A percentile compares a stretch with the other conserved stretches of the same genome.
Evolutionary conservation across 2,888 invertebrate genomes (phyloP).

Genomic region (Ecdyonurus torrentis): DNA sequence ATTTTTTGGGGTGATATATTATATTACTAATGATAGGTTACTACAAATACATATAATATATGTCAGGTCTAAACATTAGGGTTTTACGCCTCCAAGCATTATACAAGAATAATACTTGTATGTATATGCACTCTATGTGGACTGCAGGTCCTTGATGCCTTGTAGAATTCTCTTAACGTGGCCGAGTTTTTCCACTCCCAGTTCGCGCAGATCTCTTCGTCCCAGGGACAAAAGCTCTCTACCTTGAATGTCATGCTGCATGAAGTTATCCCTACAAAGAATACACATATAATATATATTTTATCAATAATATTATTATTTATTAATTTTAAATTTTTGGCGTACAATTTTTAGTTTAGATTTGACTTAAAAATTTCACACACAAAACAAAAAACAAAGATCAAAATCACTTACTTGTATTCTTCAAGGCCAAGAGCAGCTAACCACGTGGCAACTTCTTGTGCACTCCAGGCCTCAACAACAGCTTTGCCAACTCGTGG

Average conservation of each 20-base stretch:
- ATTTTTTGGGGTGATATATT: no score
- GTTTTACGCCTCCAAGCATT: no score
- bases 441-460: slow-evolving; percentile 82
- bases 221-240: slow-evolving; percentile 74
- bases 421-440: slow-evolving; percentile 76
- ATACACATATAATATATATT: not conserved
- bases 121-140: no score
- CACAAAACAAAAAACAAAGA: not conserved
- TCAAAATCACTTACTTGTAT: slow-evolving; percentile 33
- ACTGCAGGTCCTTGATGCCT: slow-evolving; percentile 66
- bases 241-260: slow-evolving; percentile 82
- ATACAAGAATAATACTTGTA: no score
- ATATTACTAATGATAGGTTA: no score
- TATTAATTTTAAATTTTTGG: not conserved
- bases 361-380: not conserved
- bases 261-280: slow-evolving; percentile 54
- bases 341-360: not conserved
- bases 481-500: slow-evolving; percentile 24
- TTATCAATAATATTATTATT: not conserved
- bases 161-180: slow-evolving; percentile 90
- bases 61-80: no score
- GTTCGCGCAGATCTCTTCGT: slow-evolving; percentile 69
- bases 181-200: slow-evolving; percentile 88
- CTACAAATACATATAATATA: no score
- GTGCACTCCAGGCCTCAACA: slow-evolving; percentile 54